These are phyloP conservation scores for Helobdella robusta DNA, from an alignment of 2,888 invertebrate genomes.

Conservation along the genomic window DNA sequence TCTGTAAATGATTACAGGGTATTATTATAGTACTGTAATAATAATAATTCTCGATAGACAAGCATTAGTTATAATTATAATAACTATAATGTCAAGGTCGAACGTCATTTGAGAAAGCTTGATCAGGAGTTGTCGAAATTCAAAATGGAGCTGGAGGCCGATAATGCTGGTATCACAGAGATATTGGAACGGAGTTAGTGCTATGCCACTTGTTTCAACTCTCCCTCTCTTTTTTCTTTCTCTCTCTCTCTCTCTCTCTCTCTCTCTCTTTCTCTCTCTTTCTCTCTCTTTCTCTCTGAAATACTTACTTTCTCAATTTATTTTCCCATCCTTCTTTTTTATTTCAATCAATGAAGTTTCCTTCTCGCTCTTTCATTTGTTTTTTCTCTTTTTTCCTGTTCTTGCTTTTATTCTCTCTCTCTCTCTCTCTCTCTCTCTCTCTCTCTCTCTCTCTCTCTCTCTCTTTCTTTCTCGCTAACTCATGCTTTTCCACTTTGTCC, in stretches of 20 bases:
- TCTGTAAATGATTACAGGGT: too few relatives aligned
- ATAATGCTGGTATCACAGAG: conserved; percentile 95
- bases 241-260: neutral
- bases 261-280: neutral
- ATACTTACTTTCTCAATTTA: too few relatives aligned
- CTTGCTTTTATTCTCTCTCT: neutral
- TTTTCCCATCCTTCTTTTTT: neutral
- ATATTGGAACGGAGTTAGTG: conserved; percentile 67
- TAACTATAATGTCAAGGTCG: too few relatives aligned
- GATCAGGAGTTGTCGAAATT: conserved; percentile 88
- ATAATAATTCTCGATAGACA: too few relatives aligned
- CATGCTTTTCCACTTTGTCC: neutral
- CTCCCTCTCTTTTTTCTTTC: neutral
- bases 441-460: conserved; percentile 4
- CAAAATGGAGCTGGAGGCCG: conserved; percentile 95
- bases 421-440: conserved; percentile 3
- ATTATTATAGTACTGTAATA: too few relatives aligned
- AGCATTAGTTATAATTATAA: too few relatives aligned
- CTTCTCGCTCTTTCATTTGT: neutral
- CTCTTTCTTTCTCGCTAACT: conserved; percentile 3
- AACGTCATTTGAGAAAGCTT: conserved; percentile 77
- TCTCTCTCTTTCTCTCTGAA: neutral
- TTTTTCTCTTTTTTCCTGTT: neutral
- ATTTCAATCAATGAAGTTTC: too few relatives aligned
- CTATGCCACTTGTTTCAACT: too few relatives aligned